Conservation (phyloP, 2,113 vertebrate species). For the Marcusenius ussheri region DNA sequence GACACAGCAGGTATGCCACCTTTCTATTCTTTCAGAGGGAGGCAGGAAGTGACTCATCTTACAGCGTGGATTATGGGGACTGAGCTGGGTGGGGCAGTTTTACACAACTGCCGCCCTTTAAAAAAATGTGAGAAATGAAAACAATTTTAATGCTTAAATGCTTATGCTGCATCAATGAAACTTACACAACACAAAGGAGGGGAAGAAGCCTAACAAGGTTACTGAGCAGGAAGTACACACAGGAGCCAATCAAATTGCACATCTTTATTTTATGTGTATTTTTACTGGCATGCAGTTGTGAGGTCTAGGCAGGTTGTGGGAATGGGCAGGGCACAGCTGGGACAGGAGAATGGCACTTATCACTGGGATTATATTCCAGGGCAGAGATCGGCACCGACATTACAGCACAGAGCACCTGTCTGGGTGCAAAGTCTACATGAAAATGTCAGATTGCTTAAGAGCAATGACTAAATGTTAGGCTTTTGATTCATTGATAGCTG, state of each 20-base stretch:
- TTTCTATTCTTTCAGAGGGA: neutral
- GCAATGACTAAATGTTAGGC: neutral
- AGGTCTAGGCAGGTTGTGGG: neutral
- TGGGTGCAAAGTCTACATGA: neutral
- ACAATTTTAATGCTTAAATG: neutral
- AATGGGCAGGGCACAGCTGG: neutral
- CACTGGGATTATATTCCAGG: neutral
- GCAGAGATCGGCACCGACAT: neutral
- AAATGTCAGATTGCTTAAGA: neutral
- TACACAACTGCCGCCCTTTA: neutral
- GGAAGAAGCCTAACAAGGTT: neutral
- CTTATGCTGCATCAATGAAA: neutral
- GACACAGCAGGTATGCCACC: conserved; percentile 63
- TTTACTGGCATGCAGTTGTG: neutral
- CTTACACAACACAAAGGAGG: neutral
- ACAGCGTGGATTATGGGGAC: neutral
- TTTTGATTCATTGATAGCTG: neutral
- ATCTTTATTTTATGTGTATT: neutral
- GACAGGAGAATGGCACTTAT: neutral
- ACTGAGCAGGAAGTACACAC: neutral
- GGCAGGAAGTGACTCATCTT: neutral
- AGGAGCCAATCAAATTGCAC: neutral
- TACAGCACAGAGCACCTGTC: neutral
- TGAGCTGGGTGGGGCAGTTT: neutral
- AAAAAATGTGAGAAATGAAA: neutral